Percentiles rank a stretch among this genome's conserved stretches.
Evolutionary conservation across 1,140 invertebrate species (phyloP).

Genomic region (Cardiocondyla obscurior): DNA sequence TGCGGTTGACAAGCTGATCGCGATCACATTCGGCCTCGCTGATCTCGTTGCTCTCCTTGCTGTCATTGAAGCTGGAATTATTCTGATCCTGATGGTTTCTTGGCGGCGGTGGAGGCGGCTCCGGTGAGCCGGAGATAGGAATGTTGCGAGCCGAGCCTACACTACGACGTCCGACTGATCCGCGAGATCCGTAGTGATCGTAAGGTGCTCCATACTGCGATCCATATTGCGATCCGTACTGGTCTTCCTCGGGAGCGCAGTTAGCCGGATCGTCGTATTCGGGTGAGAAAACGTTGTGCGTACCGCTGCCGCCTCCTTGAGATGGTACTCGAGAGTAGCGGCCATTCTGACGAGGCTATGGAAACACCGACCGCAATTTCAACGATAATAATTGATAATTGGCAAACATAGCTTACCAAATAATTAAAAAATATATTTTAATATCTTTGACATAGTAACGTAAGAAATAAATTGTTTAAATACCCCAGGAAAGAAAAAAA

Average conservation of each 20-base stretch:
- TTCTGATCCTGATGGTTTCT: slow-evolving; percentile 88
- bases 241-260: slow-evolving; percentile 94
- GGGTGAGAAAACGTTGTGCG: slow-evolving; percentile 85
- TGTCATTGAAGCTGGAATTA: slow-evolving; percentile 93
- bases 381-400: neutral
- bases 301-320: slow-evolving; percentile 81
- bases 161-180: slow-evolving; percentile 89
- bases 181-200: slow-evolving; percentile 93
- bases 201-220: slow-evolving; percentile 90
- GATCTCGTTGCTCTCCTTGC: slow-evolving; percentile 96
- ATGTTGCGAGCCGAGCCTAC: slow-evolving; percentile 89
- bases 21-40: slow-evolving; percentile 96
- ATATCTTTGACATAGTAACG: neutral
- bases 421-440: neutral
- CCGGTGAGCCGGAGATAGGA: slow-evolving; percentile 88
- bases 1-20: slow-evolving; percentile 89
- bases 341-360: slow-evolving; percentile 89
- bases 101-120: slow-evolving; percentile 92
- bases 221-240: slow-evolving; percentile 93
- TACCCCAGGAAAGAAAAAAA: too few relatives aligned
- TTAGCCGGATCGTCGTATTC: slow-evolving; percentile 97
- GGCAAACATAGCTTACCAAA: neutral
- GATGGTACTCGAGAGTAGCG: slow-evolving; percentile 87
- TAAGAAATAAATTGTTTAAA: neutral
- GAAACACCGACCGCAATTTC: neutral